Conservation (phyloP, 2,797 vertebrate species). For the Pseudochirops corinnae region DNA sequence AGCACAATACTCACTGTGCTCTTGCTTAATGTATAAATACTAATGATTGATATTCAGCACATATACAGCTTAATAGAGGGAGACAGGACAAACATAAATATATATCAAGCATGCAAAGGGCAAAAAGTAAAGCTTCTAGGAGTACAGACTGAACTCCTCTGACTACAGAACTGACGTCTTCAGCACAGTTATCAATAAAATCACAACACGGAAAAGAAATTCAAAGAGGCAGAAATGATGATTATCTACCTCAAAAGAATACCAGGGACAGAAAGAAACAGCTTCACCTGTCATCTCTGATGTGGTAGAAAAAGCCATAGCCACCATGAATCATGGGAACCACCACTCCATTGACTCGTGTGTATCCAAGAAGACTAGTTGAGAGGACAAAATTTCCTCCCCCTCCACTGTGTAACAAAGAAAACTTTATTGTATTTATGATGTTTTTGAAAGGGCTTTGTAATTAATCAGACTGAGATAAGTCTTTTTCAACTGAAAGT, state of each 20-base stretch:
- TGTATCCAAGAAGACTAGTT: conserved; percentile 95
- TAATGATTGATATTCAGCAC: background rate
- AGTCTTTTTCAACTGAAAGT: background rate
- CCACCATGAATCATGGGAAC: conserved; percentile 94
- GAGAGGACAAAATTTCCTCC: conserved; percentile 97
- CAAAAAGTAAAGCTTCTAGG: background rate
- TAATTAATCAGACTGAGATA: conserved; percentile 13
- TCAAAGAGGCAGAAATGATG: background rate
- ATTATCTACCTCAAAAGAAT: background rate
- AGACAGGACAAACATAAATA: conserved; percentile 32
- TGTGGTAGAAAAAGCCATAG: conserved; percentile 97
- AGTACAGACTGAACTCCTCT: background rate
- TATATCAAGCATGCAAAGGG: background rate
- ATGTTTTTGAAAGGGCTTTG: conserved; percentile 38
- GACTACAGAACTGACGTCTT: background rate
- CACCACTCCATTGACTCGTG: conserved; percentile 87
- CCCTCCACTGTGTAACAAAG: conserved; percentile 90
- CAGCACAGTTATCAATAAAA: background rate
- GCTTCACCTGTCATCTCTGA: conserved; percentile 94
- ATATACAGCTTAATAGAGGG: background rate
- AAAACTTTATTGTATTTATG: conserved; percentile 41
- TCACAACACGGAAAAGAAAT: background rate
- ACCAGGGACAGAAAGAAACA: background rate
- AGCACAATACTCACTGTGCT: background rate
- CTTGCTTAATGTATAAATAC: background rate